Percentiles rank a stretch among this genome's conserved stretches.
Evolutionary conservation across 2,888 invertebrate genomes (phyloP).

Genomic region (Xanthorhoe designata): DNA sequence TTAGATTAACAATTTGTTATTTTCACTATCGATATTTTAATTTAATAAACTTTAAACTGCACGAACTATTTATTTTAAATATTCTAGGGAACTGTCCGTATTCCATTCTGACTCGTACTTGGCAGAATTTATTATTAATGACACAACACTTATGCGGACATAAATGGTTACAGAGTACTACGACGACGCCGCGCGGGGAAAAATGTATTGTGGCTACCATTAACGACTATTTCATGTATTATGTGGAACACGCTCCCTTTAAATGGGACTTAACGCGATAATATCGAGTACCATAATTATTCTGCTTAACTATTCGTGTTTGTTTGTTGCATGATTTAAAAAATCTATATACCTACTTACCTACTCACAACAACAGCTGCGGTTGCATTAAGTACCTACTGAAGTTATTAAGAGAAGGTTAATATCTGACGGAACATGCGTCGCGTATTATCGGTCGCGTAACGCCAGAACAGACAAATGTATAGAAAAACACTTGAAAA

Average conservation of each 20-base stretch:
- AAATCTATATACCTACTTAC: too few relatives aligned
- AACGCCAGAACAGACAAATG: too few relatives aligned
- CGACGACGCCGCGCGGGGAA: conserved; percentile 17
- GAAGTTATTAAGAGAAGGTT: too few relatives aligned
- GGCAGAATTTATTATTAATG: conserved; percentile 30
- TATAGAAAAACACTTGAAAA: too few relatives aligned
- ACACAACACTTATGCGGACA: conserved; percentile 37
- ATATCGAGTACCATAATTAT: not conserved
- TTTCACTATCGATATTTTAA: not conserved
- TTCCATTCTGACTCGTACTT: conserved; percentile 1
- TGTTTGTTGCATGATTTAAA: not conserved
- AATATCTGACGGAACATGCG: too few relatives aligned
- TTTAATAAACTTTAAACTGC: too few relatives aligned
- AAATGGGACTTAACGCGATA: conserved; percentile 41
- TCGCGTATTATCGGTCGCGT: too few relatives aligned
- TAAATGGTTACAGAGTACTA: conserved; percentile 36
- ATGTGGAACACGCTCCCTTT: conserved; percentile 41
- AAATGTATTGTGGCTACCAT: conserved; percentile 47
- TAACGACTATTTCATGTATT: conserved; percentile 55
- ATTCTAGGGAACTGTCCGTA: not conserved
- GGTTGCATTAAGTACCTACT: too few relatives aligned
- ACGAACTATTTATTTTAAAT: not conserved
- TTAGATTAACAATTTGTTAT: not conserved
- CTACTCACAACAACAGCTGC: too few relatives aligned
- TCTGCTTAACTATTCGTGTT: not conserved